A percentile compares a stretch with the other conserved stretches of the same genome.
phyloP scores from a whole-genome alignment of 2,888 invertebrate genomes.

The Gandaritis pyraliata region DNA sequence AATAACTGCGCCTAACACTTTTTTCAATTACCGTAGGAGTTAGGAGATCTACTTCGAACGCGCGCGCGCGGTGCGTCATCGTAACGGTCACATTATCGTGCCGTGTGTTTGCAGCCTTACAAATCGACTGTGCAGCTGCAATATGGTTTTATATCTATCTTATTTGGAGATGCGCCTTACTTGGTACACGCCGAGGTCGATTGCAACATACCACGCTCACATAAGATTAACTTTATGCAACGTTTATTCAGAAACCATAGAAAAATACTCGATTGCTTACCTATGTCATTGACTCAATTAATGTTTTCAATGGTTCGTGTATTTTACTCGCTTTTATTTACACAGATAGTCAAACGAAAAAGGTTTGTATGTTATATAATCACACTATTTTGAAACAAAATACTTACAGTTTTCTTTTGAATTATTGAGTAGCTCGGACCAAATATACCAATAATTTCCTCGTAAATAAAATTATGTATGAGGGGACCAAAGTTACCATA shows the following conservation, averaged over 20 bases:
- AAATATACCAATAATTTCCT: slow-evolving; percentile 18
- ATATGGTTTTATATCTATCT: slow-evolving; percentile 29
- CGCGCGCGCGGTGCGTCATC: no score
- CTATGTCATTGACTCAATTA: not conserved
- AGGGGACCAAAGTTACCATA: slow-evolving; percentile 21
- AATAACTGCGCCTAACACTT: no score
- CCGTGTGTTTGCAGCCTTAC: slow-evolving; percentile 19
- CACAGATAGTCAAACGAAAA: slow-evolving; percentile 2
- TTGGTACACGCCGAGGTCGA: slow-evolving; percentile 36
- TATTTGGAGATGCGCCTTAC: slow-evolving; percentile 37
- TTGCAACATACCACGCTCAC: slow-evolving; percentile 27
- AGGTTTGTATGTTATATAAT: no score
- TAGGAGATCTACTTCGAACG: no score
- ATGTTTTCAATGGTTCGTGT: not conserved
- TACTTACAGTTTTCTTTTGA: slow-evolving; percentile 13
- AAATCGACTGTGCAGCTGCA: slow-evolving; percentile 32
- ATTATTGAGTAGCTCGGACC: slow-evolving; percentile 14
- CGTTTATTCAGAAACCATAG: not conserved
- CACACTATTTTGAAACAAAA: no score
- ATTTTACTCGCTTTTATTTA: not conserved
- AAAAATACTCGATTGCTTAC: not conserved
- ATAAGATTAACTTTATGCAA: slow-evolving; percentile 21
- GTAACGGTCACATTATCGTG: not conserved
- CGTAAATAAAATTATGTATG: slow-evolving; percentile 25
- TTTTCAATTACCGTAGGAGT: no score